Evolutionary conservation across 2,888 invertebrate species (phyloP), one percentile per base, ranked within the genome.

Genomic region (Sabatieria punctata): DNA sequence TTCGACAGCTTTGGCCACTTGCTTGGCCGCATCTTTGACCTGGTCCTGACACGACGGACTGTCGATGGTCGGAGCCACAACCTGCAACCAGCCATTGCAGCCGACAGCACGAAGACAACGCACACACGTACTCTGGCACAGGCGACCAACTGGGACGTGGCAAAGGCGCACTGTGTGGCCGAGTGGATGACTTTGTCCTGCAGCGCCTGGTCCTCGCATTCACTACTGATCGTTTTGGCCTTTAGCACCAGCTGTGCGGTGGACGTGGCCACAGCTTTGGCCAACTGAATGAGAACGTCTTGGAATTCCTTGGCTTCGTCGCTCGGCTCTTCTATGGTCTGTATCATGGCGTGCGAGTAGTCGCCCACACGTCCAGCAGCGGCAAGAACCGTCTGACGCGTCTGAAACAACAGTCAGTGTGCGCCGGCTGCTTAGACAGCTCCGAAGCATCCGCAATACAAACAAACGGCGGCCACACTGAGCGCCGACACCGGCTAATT

Each of bases 291-390:
- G 0, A 97, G 75, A 71, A 86, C 82, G 57, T 97, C 95, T 73
- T 66, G 63, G 54, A 69, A 70, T 27, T 63, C 60, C 48, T 62
- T 63, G 52, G 70, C 70, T 52, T 64, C 59, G n/a, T 82, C 82
- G 22, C 67, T 68, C 50, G 86, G 86, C 60, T 88, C 86, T 18
- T 85, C 85, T 65, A 91, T 89, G 45, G 85, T 85, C 60, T 83
- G 78, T 45, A 97, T 76, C 0, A 95, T 85, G 59, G 83, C 81
- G 41, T 88, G 85, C 49, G 89, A 89, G 0, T 91, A 89, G 66
- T 97, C 95, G 11, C 97, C 97, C 41, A 97, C 88, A 51, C 85
- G 77, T 15, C 86, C 86, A 0, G 95, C 97, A 0, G 95, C 93
- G 65, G 85, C 85, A 43, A 97, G 75, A 27, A 95, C 75, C 65